Percentiles rank a stretch among this genome's conserved stretches.
Conservation (phyloP, 2,113 vertebrate genomes). For the Myiopsitta monachus region DNA sequence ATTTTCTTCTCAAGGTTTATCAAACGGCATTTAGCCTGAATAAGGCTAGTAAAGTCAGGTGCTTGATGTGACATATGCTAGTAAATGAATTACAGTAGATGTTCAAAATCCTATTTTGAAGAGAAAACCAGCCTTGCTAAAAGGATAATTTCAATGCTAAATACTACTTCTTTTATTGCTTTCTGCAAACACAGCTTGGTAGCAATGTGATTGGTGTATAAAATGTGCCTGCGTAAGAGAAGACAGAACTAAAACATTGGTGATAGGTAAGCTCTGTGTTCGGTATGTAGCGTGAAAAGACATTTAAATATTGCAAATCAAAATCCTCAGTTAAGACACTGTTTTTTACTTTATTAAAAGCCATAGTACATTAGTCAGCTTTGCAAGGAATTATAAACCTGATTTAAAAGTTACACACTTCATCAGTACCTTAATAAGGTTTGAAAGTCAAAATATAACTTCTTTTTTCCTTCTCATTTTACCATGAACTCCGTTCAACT, state of each 20-base stretch:
- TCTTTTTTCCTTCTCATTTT: background rate
- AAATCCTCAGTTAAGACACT: background rate
- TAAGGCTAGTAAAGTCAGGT: background rate
- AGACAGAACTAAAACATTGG: background rate
- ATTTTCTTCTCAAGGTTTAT: background rate
- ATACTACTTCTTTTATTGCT: background rate
- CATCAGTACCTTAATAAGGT: background rate
- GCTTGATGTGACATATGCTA: background rate
- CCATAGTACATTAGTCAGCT: background rate
- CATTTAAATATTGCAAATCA: background rate
- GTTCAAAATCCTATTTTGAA: background rate
- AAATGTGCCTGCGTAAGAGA: background rate
- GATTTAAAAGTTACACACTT: background rate
- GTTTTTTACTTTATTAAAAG: background rate
- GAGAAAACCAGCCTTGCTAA: background rate
- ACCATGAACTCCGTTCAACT: background rate
- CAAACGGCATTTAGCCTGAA: background rate
- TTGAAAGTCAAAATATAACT: background rate
- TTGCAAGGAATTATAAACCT: background rate
- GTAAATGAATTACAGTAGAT: background rate
- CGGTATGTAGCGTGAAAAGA: background rate
- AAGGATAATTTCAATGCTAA: slow-evolving; percentile 3
- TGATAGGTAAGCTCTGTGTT: background rate
- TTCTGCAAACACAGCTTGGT: background rate
- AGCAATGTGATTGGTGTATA: background rate